Conservation (phyloP, 1,140 invertebrate genomes). For the Gryon sp. region DNA sequence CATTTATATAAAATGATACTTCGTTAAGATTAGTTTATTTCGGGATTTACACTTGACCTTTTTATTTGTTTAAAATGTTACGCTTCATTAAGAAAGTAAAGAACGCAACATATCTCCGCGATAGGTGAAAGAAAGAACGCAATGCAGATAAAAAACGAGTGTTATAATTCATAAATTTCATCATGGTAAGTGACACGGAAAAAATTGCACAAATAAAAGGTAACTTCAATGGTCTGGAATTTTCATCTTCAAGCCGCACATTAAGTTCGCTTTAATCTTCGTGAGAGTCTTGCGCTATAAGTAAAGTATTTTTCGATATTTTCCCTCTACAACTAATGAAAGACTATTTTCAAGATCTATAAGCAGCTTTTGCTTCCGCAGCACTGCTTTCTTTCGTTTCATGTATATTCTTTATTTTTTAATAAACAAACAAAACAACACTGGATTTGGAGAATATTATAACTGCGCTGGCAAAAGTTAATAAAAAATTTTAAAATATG, state of each 20-base stretch:
- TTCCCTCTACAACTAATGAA: constrained; percentile 26
- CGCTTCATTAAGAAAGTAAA: constrained; percentile 6
- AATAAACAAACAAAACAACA: too few species aligned
- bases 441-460: too few species aligned
- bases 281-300: constrained; percentile 38
- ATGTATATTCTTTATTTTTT: too few species aligned
- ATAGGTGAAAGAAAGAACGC: too few species aligned
- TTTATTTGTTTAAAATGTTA: constrained; percentile 33
- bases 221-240: constrained; percentile 32
- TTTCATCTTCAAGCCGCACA: constrained; percentile 53
- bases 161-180: constrained; percentile 46
- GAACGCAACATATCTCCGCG: not conserved
- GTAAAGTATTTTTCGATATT: constrained; percentile 51
- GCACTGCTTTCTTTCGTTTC: too few species aligned
- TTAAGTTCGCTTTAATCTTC: constrained; percentile 55
- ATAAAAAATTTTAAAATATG: too few species aligned
- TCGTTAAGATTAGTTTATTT: constrained; percentile 29
- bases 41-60: constrained; percentile 23
- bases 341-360: constrained; percentile 21
- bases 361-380: constrained; percentile 13
- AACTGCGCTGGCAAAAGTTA: too few species aligned
- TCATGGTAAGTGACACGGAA: constrained; percentile 40
- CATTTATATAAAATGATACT: constrained; percentile 36
- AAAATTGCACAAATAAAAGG: constrained; percentile 44
- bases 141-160: constrained; percentile 1